Evolutionary conservation across 2,113 vertebrate species (phyloP).

Genomic region (Entomyzon cyanotis): DNA sequence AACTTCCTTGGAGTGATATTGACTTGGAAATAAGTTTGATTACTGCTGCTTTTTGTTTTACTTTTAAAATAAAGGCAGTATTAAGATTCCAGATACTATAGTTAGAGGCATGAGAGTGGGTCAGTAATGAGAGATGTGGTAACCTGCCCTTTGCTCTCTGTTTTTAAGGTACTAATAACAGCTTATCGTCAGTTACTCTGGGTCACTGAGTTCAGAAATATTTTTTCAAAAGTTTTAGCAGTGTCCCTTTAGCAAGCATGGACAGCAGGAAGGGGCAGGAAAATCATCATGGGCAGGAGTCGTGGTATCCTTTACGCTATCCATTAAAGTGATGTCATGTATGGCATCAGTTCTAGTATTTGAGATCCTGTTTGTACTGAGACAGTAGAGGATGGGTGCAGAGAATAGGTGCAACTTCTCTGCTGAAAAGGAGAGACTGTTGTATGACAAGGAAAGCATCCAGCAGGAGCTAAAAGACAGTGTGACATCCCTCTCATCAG

Average conservation of each 20-base stretch:
- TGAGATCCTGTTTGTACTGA: background rate
- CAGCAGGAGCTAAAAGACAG: background rate
- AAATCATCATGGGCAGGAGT: background rate
- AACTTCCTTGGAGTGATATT: background rate
- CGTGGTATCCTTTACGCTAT: background rate
- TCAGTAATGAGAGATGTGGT: constrained; percentile 6
- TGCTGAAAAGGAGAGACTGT: background rate
- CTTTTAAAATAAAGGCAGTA: background rate
- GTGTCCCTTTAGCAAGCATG: background rate
- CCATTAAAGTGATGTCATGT: background rate
- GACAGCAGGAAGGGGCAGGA: background rate
- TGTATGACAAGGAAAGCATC: background rate
- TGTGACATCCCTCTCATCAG: background rate
- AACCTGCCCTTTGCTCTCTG: constrained; percentile 41
- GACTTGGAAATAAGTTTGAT: background rate
- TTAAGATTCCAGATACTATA: background rate
- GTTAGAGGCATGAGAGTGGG: background rate
- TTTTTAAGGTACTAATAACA: constrained; percentile 15
- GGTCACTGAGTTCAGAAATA: background rate
- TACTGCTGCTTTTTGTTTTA: background rate
- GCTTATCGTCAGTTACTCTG: background rate
- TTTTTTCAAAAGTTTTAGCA: background rate
- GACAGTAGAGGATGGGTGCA: background rate
- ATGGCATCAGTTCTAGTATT: background rate
- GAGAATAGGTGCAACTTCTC: background rate